Evolutionary conservation across 2,113 vertebrate genomes (phyloP).

Genomic region (Pungitius pungitius): DNA sequence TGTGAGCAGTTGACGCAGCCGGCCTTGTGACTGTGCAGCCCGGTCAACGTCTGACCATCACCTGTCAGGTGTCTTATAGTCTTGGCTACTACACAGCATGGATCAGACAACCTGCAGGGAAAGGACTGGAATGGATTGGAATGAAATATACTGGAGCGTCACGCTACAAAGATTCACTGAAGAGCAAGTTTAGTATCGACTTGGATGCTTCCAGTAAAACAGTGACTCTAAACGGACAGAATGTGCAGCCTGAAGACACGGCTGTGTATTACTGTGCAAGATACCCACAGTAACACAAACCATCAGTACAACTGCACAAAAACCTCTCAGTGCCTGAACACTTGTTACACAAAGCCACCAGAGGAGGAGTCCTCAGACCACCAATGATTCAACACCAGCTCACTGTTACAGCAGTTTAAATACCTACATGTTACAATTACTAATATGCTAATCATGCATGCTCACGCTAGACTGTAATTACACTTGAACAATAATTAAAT

Average conservation of each 20-base stretch:
- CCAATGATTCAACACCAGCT: too few relatives aligned
- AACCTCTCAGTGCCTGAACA: neutral
- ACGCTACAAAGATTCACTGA: slow-evolving; percentile 21
- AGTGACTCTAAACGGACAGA: slow-evolving; percentile 31
- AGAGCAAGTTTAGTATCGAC: slow-evolving; percentile 33
- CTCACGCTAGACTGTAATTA: too few relatives aligned
- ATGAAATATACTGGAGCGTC: neutral
- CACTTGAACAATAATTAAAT: too few relatives aligned
- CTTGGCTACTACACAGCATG: neutral
- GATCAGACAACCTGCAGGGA: slow-evolving; percentile 53
- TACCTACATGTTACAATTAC: too few relatives aligned
- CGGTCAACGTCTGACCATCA: slow-evolving; percentile 38
- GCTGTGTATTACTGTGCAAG: slow-evolving; percentile 33
- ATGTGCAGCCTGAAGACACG: slow-evolving; percentile 34
- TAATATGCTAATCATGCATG: too few relatives aligned
- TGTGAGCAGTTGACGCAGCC: neutral
- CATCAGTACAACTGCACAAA: too few relatives aligned
- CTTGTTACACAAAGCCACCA: neutral
- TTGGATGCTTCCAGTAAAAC: slow-evolving; percentile 40
- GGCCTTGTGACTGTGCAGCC: slow-evolving; percentile 12
- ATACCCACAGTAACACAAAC: neutral
- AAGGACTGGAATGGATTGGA: slow-evolving; percentile 55
- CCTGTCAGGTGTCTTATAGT: neutral
- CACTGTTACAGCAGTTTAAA: too few relatives aligned
- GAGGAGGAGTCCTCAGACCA: too few relatives aligned